phyloP scores from a whole-genome alignment of 2,888 invertebrate species.

The Mactromeris polynyma region DNA sequence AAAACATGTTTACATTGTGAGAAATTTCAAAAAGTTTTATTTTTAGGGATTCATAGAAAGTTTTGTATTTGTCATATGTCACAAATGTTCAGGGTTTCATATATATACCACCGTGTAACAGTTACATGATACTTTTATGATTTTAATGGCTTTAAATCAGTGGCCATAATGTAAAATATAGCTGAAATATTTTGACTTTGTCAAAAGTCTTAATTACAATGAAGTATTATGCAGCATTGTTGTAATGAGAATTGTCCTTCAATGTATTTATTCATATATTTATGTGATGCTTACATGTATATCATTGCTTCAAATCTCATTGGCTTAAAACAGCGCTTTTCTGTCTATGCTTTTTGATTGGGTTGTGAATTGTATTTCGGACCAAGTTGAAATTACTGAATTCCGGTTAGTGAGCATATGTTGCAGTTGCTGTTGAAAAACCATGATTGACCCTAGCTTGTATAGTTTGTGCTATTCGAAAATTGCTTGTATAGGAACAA shows the following conservation, averaged over 20 bases:
- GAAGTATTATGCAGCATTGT: background rate
- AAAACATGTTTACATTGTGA: too few species aligned
- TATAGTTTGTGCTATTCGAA: background rate
- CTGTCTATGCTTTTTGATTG: background rate
- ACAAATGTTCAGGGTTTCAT: too few species aligned
- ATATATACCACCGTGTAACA: too few species aligned
- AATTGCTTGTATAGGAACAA: background rate
- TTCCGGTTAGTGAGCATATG: background rate
- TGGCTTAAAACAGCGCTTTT: background rate
- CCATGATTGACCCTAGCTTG: background rate
- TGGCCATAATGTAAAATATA: too few species aligned
- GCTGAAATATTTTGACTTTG: too few species aligned
- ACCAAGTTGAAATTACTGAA: background rate
- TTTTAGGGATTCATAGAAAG: too few species aligned
- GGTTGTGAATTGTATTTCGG: background rate
- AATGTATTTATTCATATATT: conserved; percentile 1
- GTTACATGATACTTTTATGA: too few species aligned
- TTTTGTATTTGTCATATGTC: too few species aligned
- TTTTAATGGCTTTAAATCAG: too few species aligned
- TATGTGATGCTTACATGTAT: background rate
- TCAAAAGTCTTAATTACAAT: too few species aligned
- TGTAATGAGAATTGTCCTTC: background rate
- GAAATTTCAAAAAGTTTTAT: too few species aligned
- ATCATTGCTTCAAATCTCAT: background rate
- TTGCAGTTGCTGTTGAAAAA: background rate